These are phyloP conservation scores for Koerneria pararmatus DNA, from an alignment of 2,888 invertebrate species.

Conservation along the genomic window DNA sequence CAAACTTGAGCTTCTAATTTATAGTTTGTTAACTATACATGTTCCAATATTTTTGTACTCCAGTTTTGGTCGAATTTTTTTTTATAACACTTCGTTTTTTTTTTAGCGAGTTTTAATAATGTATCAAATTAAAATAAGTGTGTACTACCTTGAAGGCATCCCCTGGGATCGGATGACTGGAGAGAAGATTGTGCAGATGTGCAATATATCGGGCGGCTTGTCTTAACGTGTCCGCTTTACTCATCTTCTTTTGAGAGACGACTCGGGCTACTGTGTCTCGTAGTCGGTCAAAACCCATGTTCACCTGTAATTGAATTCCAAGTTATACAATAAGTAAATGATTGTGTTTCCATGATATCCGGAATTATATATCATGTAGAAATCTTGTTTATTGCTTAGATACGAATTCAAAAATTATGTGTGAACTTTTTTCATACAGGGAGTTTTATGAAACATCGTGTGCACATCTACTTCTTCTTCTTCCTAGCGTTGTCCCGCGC, in stretches of 20 bases:
- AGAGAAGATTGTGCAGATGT: conserved; percentile 28
- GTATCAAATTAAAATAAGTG: not conserved
- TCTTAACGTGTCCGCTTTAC: conserved; percentile 41
- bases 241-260: conserved; percentile 35
- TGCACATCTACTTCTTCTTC: too few species aligned
- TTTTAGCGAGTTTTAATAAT: not conserved
- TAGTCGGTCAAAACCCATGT: conserved; percentile 36
- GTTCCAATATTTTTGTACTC: too few species aligned
- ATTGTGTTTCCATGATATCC: too few species aligned
- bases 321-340: not conserved
- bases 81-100: not conserved
- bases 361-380: too few species aligned
- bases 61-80: too few species aligned
- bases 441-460: too few species aligned
- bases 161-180: not conserved
- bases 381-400: too few species aligned
- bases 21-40: too few species aligned
- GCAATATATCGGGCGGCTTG: conserved; percentile 37
- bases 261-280: conserved; percentile 28
- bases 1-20: too few species aligned
- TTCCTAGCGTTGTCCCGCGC: too few species aligned
- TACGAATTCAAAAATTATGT: too few species aligned
- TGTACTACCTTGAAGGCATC: conserved; percentile 1
- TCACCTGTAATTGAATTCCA: conserved; percentile 40
- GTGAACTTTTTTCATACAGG: too few species aligned